These are phyloP conservation scores for Hydrotaea diabolus DNA, from an alignment of 2,888 invertebrate genomes.

Conservation along the genomic window DNA sequence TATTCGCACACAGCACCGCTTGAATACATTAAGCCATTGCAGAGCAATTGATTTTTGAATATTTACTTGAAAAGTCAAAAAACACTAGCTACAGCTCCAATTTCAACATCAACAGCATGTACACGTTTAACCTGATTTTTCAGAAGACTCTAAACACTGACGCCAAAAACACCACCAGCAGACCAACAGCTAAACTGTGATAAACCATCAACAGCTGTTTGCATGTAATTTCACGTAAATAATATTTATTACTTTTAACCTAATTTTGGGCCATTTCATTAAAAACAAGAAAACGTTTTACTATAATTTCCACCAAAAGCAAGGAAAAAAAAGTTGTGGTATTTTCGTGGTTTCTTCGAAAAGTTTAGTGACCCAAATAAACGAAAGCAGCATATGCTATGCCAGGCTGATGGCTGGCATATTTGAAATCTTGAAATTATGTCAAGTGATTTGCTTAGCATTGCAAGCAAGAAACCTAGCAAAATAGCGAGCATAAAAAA, in stretches of 20 bases:
- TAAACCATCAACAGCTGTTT: conserved; percentile 2
- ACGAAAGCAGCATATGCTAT: neutral
- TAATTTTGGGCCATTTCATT: conserved; percentile 34
- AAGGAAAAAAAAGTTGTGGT: neutral
- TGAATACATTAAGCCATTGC: neutral
- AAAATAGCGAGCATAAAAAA: no score
- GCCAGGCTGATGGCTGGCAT: neutral
- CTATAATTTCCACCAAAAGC: neutral
- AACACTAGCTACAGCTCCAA: neutral
- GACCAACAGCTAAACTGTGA: no score
- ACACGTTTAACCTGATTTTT: conserved; percentile 34
- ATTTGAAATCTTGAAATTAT: neutral
- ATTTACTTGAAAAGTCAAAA: neutral
- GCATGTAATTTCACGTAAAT: conserved; percentile 24
- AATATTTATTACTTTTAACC: conserved; percentile 60
- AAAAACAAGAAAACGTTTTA: conserved; percentile 15
- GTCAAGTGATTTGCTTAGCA: neutral
- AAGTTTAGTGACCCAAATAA: conserved; percentile 16
- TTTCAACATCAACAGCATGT: conserved; percentile 14
- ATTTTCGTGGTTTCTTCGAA: neutral
- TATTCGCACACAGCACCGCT: neutral
- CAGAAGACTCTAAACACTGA: conserved; percentile 7
- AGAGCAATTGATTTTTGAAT: neutral
- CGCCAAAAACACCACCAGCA: neutral
- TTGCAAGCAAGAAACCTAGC: neutral